phyloP scores from a whole-genome alignment of 2,113 vertebrate genomes.

The Daubentonia madagascariensis region DNA sequence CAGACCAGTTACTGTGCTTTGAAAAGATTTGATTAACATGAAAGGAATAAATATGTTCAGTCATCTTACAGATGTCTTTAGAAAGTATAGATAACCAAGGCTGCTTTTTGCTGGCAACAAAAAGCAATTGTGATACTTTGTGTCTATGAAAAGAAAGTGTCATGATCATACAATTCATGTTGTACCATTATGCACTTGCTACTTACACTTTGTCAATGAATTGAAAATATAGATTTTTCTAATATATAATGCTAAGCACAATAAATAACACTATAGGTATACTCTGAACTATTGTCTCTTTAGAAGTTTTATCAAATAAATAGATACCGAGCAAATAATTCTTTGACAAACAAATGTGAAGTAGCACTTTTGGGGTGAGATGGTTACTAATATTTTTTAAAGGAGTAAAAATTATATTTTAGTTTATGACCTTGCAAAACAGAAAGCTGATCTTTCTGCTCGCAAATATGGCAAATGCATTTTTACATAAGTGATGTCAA shows the following conservation, averaged over 20 bases:
- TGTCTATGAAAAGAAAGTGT: not conserved
- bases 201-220: not conserved
- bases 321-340: not conserved
- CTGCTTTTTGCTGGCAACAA: not conserved
- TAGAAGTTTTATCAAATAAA: slow-evolving; percentile 7
- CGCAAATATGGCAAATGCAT: not conserved
- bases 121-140: not conserved
- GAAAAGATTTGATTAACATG: slow-evolving; percentile 18
- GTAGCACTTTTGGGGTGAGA: not conserved
- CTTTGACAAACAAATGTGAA: not conserved
- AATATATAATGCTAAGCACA: not conserved
- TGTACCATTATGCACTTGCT: not conserved
- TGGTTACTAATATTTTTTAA: not conserved
- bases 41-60: slow-evolving; percentile 46
- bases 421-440: not conserved
- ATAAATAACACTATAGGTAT: not conserved
- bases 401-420: not conserved
- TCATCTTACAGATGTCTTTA: not conserved
- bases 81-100: not conserved
- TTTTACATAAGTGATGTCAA: not conserved
- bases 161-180: not conserved
- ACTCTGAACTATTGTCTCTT: not conserved
- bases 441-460: not conserved
- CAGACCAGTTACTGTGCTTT: not conserved
- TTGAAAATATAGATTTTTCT: slow-evolving; percentile 17